A percentile compares a stretch with the other conserved stretches of the same genome.
Conservation (phyloP, 92 coral and sea anemone species). For the Metridium senile region DNA sequence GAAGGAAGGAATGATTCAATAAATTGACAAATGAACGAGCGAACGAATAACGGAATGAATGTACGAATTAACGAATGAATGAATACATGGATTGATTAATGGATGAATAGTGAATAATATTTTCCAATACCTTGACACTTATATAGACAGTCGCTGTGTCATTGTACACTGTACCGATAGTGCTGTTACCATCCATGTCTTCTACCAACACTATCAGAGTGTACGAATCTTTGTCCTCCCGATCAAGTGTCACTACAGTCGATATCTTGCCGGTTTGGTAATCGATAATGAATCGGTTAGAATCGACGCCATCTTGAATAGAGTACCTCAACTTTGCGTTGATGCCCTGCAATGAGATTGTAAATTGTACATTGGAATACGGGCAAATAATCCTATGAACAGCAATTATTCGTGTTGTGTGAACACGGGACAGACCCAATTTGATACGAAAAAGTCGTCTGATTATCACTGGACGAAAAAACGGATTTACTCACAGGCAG, state of each 20-base stretch:
- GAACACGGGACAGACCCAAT: background rate
- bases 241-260: slow-evolving; percentile 44
- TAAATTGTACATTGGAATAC: background rate
- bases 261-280: slow-evolving; percentile 11
- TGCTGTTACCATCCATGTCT: slow-evolving; percentile 73
- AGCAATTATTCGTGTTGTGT: too few relatives aligned
- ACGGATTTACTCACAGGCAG: too few relatives aligned
- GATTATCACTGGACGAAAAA: too few relatives aligned
- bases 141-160: background rate
- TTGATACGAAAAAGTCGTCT: too few relatives aligned
- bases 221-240: slow-evolving; percentile 56
- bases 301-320: slow-evolving; percentile 26
- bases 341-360: slow-evolving; percentile 1
- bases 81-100: too few relatives aligned
- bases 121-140: background rate
- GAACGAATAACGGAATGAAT: too few relatives aligned
- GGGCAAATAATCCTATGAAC: too few relatives aligned
- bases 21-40: too few relatives aligned
- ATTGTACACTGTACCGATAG: background rate
- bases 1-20: too few relatives aligned
- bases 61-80: too few relatives aligned
- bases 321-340: slow-evolving; percentile 10
- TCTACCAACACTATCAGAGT: slow-evolving; percentile 75
- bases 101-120: background rate
- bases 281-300: slow-evolving; percentile 32